A percentile compares a stretch with the other conserved stretches of the same genome.
phyloP scores from a whole-genome alignment of 2,113 vertebrate genomes.

The Micronisus gabar region DNA sequence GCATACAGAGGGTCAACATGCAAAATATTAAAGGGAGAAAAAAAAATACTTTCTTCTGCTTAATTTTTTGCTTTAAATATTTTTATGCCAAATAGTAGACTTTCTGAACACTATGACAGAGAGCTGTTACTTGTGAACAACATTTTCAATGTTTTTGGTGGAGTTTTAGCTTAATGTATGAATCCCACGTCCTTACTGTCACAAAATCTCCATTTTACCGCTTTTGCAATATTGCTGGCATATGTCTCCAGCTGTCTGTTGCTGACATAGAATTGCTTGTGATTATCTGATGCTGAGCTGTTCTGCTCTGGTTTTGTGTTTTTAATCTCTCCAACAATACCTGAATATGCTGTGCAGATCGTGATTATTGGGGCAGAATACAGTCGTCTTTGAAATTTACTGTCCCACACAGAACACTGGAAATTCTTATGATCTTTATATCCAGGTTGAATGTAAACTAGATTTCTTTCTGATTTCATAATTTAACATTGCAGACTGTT shows the following conservation, averaged over 20 bases:
- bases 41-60: neutral
- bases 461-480: slow-evolving; percentile 16
- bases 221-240: slow-evolving; percentile 49
- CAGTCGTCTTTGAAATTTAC: slow-evolving; percentile 9
- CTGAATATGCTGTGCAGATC: neutral
- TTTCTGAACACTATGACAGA: neutral
- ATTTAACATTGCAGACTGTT: slow-evolving; percentile 24
- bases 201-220: slow-evolving; percentile 41
- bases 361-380: slow-evolving; percentile 17
- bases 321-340: slow-evolving; percentile 58
- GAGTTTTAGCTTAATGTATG: slow-evolving; percentile 18
- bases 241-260: slow-evolving; percentile 59
- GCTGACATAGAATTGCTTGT: slow-evolving; percentile 55
- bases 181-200: slow-evolving; percentile 35
- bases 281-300: slow-evolving; percentile 64
- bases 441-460: neutral
- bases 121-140: neutral
- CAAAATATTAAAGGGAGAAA: neutral
- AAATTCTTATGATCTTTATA: neutral
- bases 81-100: neutral
- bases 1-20: neutral
- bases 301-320: slow-evolving; percentile 31
- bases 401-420: slow-evolving; percentile 7
- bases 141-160: neutral
- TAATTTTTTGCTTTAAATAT: neutral